Base-by-base conservation (phyloP, 2,797 vertebrate species). In the Leptoclinus maculatus region DNA sequence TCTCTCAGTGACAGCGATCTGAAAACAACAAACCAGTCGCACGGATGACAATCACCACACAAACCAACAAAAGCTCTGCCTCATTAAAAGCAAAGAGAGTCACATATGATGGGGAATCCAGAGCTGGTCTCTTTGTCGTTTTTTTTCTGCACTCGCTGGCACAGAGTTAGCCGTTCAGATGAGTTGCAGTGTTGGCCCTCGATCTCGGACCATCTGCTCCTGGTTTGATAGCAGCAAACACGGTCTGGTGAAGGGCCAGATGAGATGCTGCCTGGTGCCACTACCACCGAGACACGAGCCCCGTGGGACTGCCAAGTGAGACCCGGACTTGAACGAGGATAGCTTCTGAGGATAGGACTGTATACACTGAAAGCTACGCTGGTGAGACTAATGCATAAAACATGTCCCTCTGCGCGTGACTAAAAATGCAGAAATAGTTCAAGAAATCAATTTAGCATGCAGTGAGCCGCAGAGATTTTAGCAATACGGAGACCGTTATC, bases 131-230 rank as follows among this genome's bases (percentile, higher is more conserved):
- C 25, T 34, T 29, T 34, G 32, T 34, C 34, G 57, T 36, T 43
- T 7, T n/a, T 60, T 69, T 64, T 43, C 47, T 62, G 51, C 45
- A 38, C 45, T 60, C 25, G 62, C 63, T 62, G 45, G 57, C 25
- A 39, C 54, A 58, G 47, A 71, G 66, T 66, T 74, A 66, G 53
- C 43, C 1, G 21, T 58, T 75, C 67, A 47, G 76, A 53, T 23
- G 76, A 84, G 82, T 84, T 62, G 67, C 66, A 71, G 82, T 1
- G 47, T 43, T 85, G 75, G 85, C 74, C 62, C 36, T 64, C 60
- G 68, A 87, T 86, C 70, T 71, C 69, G 54, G 67, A 74, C 86
- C 87, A 91, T 90, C 91, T 91, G 88, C 74, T 87, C 27, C 59
- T 39, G 63, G 73, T 87, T 17, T 83, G 83, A 89, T 69, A 71